Evolutionary conservation across 2,888 invertebrate species (phyloP).

Genomic region (Selenia dentaria): DNA sequence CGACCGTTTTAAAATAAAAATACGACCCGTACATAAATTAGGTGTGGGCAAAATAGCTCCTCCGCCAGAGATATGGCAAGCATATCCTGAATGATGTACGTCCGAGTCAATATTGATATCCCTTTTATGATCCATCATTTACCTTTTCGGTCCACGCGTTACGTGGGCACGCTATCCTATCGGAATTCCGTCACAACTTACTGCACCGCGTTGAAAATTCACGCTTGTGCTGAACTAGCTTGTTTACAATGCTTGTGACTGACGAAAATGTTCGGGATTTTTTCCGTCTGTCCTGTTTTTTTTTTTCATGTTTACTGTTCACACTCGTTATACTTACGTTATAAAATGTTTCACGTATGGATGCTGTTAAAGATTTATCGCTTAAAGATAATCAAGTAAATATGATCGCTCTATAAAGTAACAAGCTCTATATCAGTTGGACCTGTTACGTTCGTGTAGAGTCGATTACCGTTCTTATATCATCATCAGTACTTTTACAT

Average conservation of each 20-base stretch:
- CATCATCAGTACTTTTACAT: too few relatives aligned
- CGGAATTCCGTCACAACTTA: conserved; percentile 58
- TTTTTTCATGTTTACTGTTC: background rate
- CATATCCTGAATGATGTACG: conserved; percentile 68
- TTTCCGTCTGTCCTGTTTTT: too few relatives aligned
- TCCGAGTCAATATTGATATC: conserved; percentile 79
- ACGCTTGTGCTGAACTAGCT: conserved; percentile 54
- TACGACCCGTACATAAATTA: conserved; percentile 58
- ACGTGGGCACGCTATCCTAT: conserved; percentile 44
- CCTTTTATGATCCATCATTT: conserved; percentile 79
- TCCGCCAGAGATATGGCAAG: conserved; percentile 67
- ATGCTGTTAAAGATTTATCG: too few relatives aligned
- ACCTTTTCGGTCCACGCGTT: conserved; percentile 65
- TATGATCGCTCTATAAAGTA: too few relatives aligned
- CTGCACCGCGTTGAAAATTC: conserved; percentile 61
- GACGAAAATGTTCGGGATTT: conserved; percentile 25
- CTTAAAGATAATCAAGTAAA: too few relatives aligned
- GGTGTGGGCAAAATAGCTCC: conserved; percentile 54
- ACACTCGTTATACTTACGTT: too few relatives aligned
- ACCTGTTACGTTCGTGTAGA: too few relatives aligned
- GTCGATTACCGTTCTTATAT: too few relatives aligned
- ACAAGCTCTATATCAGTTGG: too few relatives aligned
- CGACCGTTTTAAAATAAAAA: too few relatives aligned
- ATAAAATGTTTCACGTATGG: too few relatives aligned
- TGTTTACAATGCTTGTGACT: conserved; percentile 48